phyloP scores from a whole-genome alignment of 2,888 invertebrate species.

The Nesidiocoris tenuis region DNA sequence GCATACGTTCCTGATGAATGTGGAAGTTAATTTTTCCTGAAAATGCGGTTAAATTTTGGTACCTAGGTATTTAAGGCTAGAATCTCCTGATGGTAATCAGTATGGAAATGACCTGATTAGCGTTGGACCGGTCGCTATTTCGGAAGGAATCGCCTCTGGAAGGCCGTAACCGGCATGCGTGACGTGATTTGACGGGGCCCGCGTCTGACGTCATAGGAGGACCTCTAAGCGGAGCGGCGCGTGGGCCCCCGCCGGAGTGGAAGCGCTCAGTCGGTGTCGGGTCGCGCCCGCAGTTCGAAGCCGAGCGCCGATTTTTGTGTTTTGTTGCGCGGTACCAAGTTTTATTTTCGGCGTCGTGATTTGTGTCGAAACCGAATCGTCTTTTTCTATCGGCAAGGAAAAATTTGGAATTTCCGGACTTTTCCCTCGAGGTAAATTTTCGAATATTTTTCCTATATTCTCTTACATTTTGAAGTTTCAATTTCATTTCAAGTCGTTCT shows the following conservation, averaged over 20 bases:
- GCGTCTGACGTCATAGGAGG: conserved; percentile 22
- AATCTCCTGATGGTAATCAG: too few relatives aligned
- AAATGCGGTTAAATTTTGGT: too few relatives aligned
- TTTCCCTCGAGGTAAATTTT: too few relatives aligned
- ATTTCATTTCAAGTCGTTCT: too few relatives aligned
- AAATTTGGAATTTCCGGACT: too few relatives aligned
- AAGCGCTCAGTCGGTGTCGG: conserved; percentile 29
- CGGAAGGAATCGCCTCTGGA: neutral
- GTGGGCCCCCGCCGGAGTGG: conserved; percentile 23
- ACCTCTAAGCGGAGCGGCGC: conserved; percentile 13
- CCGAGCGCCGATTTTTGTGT: neutral
- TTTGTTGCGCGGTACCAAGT: neutral
- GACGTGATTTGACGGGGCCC: conserved; percentile 13
- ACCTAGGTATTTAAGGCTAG: too few relatives aligned
- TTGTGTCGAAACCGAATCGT: too few relatives aligned
- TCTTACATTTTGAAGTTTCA: too few relatives aligned
- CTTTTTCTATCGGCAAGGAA: too few relatives aligned
- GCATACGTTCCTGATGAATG: too few relatives aligned
- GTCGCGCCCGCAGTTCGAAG: conserved; percentile 20
- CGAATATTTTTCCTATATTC: too few relatives aligned
- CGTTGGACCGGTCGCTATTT: neutral
- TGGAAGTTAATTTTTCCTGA: too few relatives aligned
- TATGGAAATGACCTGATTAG: neutral
- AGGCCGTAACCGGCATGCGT: conserved; percentile 3
- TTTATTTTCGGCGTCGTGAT: neutral